Base-by-base conservation (phyloP, 2,888 invertebrate species). In the Drosophila pseudotakahashii region DNA sequence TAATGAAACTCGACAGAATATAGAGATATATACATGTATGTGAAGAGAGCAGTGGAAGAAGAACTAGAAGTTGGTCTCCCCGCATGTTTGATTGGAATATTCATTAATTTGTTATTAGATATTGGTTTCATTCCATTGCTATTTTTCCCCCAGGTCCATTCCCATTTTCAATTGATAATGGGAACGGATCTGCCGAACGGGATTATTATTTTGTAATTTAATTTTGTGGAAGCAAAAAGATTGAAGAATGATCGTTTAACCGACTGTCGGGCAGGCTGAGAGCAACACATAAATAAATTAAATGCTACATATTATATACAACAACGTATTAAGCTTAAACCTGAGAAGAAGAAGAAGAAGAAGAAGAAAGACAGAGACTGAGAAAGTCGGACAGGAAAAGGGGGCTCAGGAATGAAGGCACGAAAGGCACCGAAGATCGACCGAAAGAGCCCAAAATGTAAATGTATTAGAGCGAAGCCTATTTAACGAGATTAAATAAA, bases 401-500 rank as follows among this genome's bases (percentile, higher is more conserved):
- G 37, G 34, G 62, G 47, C 48, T 50, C 13, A 39, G 61, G 36
- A 47, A 1, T 32, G 39, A 48, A 9, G 11, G 26, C 39, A 32
- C 39, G 32, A 37, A 53, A 26, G 26, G 26, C 48, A 50, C 45
- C 30, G 53, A 44, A 39, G 61, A 36, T n/a, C 32, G 23, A 53
- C 41, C 23, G 61, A 60, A 37, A 60, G 57, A 59, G 67, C 61
- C 68, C 54, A 71, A 64, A 64, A 70, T 71, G 70, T 71, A 71
- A 71, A 71, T 71, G 70, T 71, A 71, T 71, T 71, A 71, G 55
- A 71, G 63, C 48, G 70, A 72, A 78, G 75, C 77, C 64, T 75
- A 79, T 77, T 81, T 79, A 81, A 81, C 78, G 74, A 81, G 82
- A 79, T 81, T 79, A 76, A 81, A 84, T 81, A 81, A 81, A 81